Percentiles rank a stretch among this genome's conserved stretches.
Evolutionary conservation across 2,113 vertebrate genomes (phyloP).

Genomic region (Cryptomyrus ogoouensis): DNA sequence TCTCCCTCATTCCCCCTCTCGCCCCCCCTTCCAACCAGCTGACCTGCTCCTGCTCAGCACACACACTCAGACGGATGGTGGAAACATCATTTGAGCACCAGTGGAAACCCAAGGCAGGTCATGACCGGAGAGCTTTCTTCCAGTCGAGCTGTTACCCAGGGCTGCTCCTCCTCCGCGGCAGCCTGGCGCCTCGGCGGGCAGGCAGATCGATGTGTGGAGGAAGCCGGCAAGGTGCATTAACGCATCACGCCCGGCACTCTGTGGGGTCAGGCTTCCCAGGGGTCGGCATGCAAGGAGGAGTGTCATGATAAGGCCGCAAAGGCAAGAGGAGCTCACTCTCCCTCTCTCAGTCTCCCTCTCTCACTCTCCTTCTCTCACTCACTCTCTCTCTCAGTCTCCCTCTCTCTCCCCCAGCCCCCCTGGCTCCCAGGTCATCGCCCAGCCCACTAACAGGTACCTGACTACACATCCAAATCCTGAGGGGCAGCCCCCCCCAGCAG

Average conservation of each 20-base stretch:
- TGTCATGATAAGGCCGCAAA: not conserved
- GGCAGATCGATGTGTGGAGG: slow-evolving; percentile 8
- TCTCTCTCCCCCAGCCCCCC: not conserved
- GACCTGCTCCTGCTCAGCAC: not conserved
- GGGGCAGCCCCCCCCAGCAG: not conserved
- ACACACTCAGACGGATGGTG: not conserved
- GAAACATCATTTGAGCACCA: not conserved
- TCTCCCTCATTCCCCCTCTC: not conserved
- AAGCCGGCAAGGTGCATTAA: not conserved
- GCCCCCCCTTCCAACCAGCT: not conserved
- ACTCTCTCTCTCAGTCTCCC: not conserved
- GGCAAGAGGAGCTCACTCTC: not conserved
- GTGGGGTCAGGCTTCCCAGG: not conserved
- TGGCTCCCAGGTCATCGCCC: not conserved
- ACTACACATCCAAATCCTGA: not conserved
- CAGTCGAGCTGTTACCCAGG: not conserved
- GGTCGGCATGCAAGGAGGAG: not conserved
- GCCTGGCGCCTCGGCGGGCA: not conserved
- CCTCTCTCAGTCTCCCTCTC: not conserved
- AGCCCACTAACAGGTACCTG: not conserved
- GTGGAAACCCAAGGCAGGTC: not conserved
- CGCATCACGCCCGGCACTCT: not conserved
- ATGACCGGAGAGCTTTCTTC: not conserved
- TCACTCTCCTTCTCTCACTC: no score
- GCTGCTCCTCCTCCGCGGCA: not conserved